phyloP scores from a whole-genome alignment of 2,113 vertebrate species.

The Artemisiospiza belli region DNA sequence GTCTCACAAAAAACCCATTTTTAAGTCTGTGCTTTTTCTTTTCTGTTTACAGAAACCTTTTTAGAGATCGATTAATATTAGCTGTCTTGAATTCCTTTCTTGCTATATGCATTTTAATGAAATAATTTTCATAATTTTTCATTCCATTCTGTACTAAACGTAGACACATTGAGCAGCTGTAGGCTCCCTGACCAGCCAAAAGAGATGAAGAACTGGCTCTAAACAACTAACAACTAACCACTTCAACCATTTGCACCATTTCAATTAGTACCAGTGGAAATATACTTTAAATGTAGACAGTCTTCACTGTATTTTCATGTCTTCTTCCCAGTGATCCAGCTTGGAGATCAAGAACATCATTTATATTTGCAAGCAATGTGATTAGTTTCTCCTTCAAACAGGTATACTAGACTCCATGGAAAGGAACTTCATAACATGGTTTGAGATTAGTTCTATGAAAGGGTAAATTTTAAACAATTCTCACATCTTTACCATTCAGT shows the following conservation, averaged over 20 bases:
- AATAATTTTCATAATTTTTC: slow-evolving; percentile 29
- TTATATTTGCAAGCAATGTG: background rate
- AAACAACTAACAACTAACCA: background rate
- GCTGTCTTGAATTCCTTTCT: background rate
- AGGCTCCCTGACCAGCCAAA: background rate
- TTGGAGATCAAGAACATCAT: background rate
- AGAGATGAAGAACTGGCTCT: background rate
- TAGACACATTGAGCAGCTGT: background rate
- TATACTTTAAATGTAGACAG: background rate
- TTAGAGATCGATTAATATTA: background rate
- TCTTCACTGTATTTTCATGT: background rate
- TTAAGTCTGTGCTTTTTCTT: background rate
- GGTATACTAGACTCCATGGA: background rate
- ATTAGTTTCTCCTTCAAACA: background rate
- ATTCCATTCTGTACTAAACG: background rate
- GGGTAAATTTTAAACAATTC: background rate
- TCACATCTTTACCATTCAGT: background rate
- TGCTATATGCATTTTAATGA: background rate
- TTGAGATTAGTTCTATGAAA: background rate
- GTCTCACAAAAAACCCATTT: background rate
- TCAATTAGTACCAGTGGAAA: background rate
- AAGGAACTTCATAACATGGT: background rate
- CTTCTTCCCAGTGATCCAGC: background rate
- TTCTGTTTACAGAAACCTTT: background rate
- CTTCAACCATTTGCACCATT: background rate